phyloP scores from a whole-genome alignment of 2,888 invertebrate species.

The Macaria notata region DNA sequence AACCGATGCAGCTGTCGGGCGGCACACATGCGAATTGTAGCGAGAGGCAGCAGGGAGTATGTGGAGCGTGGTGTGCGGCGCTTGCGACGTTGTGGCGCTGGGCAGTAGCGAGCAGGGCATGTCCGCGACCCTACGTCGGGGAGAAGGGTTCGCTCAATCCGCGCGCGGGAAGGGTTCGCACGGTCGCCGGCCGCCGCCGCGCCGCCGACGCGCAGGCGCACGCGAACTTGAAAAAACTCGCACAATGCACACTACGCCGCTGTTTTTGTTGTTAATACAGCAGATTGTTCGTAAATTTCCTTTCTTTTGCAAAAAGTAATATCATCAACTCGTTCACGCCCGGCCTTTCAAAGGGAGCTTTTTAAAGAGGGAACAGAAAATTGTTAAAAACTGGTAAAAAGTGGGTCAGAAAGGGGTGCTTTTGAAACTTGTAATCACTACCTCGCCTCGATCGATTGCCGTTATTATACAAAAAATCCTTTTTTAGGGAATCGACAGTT shows the following conservation, averaged over 20 bases:
- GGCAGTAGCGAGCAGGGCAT: slow-evolving; percentile 35
- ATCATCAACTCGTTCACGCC: slow-evolving; percentile 83
- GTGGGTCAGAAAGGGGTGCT: slow-evolving; percentile 82
- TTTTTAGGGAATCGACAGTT: slow-evolving; percentile 64
- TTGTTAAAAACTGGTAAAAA: slow-evolving; percentile 79
- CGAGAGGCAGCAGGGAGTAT: slow-evolving; percentile 58
- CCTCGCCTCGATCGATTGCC: slow-evolving; percentile 78
- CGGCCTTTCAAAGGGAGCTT: slow-evolving; percentile 77
- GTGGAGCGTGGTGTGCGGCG: slow-evolving; percentile 36
- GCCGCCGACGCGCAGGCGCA: slow-evolving; percentile 80
- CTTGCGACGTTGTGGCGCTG: slow-evolving; percentile 47
- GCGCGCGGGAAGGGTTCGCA: slow-evolving; percentile 74
- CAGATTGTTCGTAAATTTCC: slow-evolving; percentile 80
- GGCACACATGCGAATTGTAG: slow-evolving; percentile 81
- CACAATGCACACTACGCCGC: slow-evolving; percentile 74
- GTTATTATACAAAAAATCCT: slow-evolving; percentile 74
- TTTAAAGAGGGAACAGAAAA: slow-evolving; percentile 75
- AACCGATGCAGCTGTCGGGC: slow-evolving; percentile 78
- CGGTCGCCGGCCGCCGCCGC: slow-evolving; percentile 74
- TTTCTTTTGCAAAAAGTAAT: slow-evolving; percentile 76
- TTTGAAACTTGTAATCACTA: slow-evolving; percentile 80
- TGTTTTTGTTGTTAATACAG: slow-evolving; percentile 80
- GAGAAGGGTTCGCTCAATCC: slow-evolving; percentile 75
- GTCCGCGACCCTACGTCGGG: slow-evolving; percentile 53
- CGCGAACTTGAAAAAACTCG: slow-evolving; percentile 76